Conservation (phyloP, 2,113 vertebrate species). For the Glaucomys volans region DNA sequence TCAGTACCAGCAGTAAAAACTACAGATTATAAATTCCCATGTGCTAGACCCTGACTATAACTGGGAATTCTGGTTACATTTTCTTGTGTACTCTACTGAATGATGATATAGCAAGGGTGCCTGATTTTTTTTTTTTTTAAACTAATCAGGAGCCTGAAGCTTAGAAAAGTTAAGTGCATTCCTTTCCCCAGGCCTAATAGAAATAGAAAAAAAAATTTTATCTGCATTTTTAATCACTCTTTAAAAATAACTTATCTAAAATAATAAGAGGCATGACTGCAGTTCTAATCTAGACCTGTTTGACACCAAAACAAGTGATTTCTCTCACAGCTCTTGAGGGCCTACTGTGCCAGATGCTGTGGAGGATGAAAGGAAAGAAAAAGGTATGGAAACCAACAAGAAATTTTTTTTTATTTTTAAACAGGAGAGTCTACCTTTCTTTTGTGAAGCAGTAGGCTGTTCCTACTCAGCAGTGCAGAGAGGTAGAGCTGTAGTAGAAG, state of each 20-base stretch:
- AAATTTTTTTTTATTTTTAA: not conserved
- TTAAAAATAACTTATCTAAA: not conserved
- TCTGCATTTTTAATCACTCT: not conserved
- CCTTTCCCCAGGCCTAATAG: not conserved
- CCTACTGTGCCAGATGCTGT: not conserved
- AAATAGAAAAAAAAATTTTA: not conserved
- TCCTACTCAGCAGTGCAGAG: accelerated
- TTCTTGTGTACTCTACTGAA: not conserved
- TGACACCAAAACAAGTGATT: not conserved
- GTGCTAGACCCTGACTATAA: not conserved
- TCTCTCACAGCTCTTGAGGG: not conserved
- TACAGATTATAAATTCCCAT: not conserved
- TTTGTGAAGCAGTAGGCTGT: not conserved
- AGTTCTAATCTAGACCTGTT: not conserved
- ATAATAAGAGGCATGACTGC: not conserved
- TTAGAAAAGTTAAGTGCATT: not conserved
- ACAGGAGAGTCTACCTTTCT: not conserved
- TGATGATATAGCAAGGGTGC: not conserved
- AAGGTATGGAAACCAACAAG: too few species aligned
- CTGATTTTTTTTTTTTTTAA: not conserved
- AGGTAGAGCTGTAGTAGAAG: not conserved
- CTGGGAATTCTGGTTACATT: not conserved
- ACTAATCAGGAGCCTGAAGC: not conserved
- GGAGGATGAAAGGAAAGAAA: not conserved
- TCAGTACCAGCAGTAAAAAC: not conserved